Base-by-base conservation (phyloP, 2,888 invertebrate genomes). In the Anoplius nigerrimus region DNA sequence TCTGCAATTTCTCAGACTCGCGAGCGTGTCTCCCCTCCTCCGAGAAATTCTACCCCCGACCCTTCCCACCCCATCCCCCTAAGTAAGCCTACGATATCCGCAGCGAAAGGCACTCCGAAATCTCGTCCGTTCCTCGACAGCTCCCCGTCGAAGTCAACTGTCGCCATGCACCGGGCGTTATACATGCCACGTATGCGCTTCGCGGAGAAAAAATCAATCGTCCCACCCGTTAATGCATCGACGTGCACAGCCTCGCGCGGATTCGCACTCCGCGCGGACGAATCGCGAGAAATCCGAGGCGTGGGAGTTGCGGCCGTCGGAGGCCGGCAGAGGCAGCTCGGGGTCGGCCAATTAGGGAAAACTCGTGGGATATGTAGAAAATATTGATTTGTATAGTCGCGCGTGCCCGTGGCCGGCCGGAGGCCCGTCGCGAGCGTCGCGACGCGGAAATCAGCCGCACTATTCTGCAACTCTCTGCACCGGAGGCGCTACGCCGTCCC, bases 351-450 rank as follows among this genome's bases (percentile, higher is more conserved):
- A 83, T 84, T 77, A 81, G 67, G 77, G 76, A 83, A 82, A 82
- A 80, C 72, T 76, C 75, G 71, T 78, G 75, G 82, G 81, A 83
- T 83, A 82, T 84, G 82, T 79, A 83, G 80, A 81, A 81, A 80
- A 81, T 84, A 84, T 84, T 82, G 84, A 84, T 84, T 84, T 80
- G 80, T 81, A 78, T 79, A 78, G 74, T 75, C 78, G 82, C 83
- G 82, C 82, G 81, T 84, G 82, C 81, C 69, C 82, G 80, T 76
- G 76, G 80, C 76, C 74, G 66, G 78, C 72, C n/a, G 55, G n/a
- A 16, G 55, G 55, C 34, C 42, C 74, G 72, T 66, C 72, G 72
- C 71, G 79, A 73, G 75, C 78, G 79, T 78, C 77, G 76, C 80
- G 75, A 81, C 73, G 75, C 77, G 78, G 77, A 76, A 76, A 76